phyloP scores from a whole-genome alignment of 2,888 invertebrate genomes.

The Hemaris fuciformis region DNA sequence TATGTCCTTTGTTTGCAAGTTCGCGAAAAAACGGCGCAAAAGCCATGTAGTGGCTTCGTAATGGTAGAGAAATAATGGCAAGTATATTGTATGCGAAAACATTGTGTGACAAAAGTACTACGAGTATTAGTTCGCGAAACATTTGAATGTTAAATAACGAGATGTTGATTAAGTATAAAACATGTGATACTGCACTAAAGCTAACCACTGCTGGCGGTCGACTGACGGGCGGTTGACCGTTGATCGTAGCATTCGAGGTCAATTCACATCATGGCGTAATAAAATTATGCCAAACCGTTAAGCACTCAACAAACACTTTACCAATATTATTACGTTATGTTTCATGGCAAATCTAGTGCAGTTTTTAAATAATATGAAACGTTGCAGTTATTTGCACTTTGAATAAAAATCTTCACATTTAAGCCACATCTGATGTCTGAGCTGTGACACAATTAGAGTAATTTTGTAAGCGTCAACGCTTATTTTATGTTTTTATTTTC shows the following conservation, averaged over 20 bases:
- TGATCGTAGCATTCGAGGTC: neutral
- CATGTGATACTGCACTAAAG: neutral
- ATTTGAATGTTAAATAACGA: neutral
- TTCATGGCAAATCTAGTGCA: no score
- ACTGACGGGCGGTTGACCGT: neutral
- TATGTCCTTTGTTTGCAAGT: conserved; percentile 81
- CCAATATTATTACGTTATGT: neutral
- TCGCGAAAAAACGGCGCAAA: conserved; percentile 80
- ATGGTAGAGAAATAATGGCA: conserved; percentile 80
- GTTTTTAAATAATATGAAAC: no score
- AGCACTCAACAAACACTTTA: neutral
- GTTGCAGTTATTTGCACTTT: no score
- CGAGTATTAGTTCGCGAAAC: neutral
- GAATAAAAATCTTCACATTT: no score
- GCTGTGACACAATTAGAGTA: no score
- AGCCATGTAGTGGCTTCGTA: conserved; percentile 85
- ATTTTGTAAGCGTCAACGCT: no score
- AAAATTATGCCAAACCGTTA: neutral
- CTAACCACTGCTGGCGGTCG: neutral
- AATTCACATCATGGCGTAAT: neutral
- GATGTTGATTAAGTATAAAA: neutral
- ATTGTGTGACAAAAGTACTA: conserved; percentile 27
- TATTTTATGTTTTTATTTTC: no score
- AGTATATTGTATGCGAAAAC: conserved; percentile 67
- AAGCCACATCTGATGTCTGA: no score